Percentiles rank a stretch among this genome's conserved stretches.
Conservation (phyloP, 1,140 invertebrate species). For the Hydropsyche tenuis region DNA sequence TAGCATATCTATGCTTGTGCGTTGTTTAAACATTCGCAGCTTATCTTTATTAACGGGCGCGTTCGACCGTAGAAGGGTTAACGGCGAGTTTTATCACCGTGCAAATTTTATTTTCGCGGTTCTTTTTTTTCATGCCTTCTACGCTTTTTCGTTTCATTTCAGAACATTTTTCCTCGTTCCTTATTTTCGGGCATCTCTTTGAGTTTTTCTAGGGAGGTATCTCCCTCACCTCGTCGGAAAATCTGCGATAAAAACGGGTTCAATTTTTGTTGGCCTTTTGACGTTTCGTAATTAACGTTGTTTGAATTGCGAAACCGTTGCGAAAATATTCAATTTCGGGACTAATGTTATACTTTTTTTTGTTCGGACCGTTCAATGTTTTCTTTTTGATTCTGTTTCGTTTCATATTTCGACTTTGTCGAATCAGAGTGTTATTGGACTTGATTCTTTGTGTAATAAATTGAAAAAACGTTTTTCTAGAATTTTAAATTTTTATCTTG, state of each 20-base stretch:
- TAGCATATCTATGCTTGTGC: too few species aligned
- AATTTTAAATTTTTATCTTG: background rate
- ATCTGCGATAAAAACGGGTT: conserved; percentile 4
- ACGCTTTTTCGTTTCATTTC: too few species aligned
- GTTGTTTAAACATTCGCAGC: too few species aligned
- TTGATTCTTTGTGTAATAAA: background rate
- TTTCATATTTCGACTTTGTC: background rate
- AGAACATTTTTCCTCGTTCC: too few species aligned
- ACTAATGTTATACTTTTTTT: background rate
- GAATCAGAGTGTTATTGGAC: too few species aligned
- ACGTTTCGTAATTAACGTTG: conserved; percentile 12
- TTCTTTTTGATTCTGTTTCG: background rate
- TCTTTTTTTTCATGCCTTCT: too few species aligned
- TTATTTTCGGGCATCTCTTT: too few species aligned
- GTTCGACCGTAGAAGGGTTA: too few species aligned
- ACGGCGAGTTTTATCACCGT: too few species aligned
- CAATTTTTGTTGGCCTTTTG: background rate
- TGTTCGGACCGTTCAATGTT: background rate
- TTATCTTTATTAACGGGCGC: too few species aligned
- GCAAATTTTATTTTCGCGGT: too few species aligned
- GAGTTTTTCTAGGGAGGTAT: too few species aligned
- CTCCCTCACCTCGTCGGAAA: background rate
- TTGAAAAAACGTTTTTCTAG: conserved; percentile 4
- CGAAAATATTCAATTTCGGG: conserved; percentile 6
- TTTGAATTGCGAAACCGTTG: background rate